phyloP scores from a whole-genome alignment of 2,113 vertebrate genomes.

The Eurypyga helias region DNA sequence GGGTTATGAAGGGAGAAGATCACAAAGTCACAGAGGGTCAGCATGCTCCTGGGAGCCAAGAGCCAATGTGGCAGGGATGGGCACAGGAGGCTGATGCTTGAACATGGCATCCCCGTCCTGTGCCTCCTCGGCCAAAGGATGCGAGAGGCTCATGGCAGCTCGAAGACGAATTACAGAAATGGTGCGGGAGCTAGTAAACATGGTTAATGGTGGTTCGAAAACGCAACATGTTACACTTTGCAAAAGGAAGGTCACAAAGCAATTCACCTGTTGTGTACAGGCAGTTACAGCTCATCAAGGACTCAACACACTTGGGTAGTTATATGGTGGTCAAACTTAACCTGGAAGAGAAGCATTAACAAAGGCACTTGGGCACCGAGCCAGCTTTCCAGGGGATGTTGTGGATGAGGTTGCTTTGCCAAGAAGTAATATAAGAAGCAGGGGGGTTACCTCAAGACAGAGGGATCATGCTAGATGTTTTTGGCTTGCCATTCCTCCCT shows the following conservation, averaged over 20 bases:
- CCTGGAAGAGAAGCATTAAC: neutral
- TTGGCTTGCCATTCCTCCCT: neutral
- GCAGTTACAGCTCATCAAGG: neutral
- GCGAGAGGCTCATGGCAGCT: neutral
- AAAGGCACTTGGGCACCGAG: neutral
- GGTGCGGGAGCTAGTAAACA: neutral
- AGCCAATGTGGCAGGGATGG: fast-evolving
- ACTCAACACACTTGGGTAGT: neutral
- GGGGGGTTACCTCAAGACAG: neutral
- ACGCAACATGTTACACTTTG: neutral
- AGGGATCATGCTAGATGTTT: neutral
- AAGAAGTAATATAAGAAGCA: neutral
- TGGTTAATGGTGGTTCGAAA: neutral
- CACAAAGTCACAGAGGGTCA: neutral
- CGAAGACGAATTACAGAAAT: neutral
- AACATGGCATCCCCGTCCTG: neutral
- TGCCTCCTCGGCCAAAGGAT: neutral
- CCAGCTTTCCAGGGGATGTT: neutral
- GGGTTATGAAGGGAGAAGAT: neutral
- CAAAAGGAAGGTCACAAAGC: neutral
- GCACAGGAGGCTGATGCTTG: neutral
- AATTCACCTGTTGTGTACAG: neutral
- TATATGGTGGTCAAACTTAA: neutral
- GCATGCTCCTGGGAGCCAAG: neutral
- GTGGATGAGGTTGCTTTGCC: neutral